Evolutionary conservation across 2,797 vertebrate species (phyloP), one percentile per base, ranked within the genome.

Genomic region (Mus spretus): DNA sequence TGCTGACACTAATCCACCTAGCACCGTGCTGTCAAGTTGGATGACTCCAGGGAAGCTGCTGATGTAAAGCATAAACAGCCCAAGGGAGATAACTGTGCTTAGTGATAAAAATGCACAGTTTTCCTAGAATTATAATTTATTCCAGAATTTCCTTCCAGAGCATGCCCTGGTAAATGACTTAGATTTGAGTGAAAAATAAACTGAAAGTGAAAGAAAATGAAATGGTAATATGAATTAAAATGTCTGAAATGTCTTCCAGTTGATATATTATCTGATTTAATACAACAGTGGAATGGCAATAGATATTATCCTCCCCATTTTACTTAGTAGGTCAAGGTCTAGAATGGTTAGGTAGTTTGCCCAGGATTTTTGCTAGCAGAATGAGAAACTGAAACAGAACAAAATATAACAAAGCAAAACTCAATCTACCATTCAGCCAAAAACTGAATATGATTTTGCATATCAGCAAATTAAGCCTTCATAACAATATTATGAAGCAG

Each of bases 1-100:
- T 96, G 97, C 96, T 96, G 93, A 98, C 95, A 97, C 97, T 98
- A 97, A 97, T 96, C 63, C 94, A 90, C 91, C 88, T 53, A 50
- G 94, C 94, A 22, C 96, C 90, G 65, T 90, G 80, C 90, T 97
- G 84, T 78, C 91, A 92, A 96, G 17, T 92, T 96, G 61, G 84
- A 97, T 78, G 96, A 84, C 93, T 96, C 80, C 84, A 92, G 86
- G 63, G 86, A 77, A 81, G 44, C 81, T 88, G 90, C 81, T 96
- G 88, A 55, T 57, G 37, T 95, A 82, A 83, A 96, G 10, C 63
- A 85, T 44, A 78, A 59, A 57, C 40, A 92, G 47, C 83, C 85
- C 82, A 78, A 83, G 80, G 67, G 89, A 96, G n/a, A n/a, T 59
- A 88, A 87, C 80, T 94, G 80, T 53, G 93, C 44, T 88, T 79